phyloP scores from a whole-genome alignment of 1,140 invertebrate genomes.

The Mactra quadrangularis region DNA sequence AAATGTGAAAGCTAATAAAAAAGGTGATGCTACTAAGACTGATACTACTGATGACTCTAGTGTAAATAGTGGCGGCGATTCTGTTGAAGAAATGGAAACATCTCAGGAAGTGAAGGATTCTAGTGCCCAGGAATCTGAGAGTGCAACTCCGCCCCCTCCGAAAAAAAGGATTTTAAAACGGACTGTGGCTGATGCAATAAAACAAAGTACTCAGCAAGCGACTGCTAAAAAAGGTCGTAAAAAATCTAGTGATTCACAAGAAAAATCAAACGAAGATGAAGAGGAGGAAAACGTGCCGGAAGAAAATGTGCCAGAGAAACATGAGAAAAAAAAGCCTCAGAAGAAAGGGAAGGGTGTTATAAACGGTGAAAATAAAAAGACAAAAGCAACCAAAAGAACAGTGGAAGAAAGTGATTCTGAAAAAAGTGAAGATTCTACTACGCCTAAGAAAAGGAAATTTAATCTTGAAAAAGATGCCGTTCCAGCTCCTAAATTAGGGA shows the following conservation, averaged over 20 bases:
- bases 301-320: slow-evolving; percentile 19
- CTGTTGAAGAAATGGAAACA: slow-evolving; percentile 32
- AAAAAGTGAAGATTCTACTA: slow-evolving; percentile 33
- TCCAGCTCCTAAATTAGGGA: slow-evolving; percentile 42
- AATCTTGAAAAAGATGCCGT: slow-evolving; percentile 49
- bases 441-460: slow-evolving; percentile 51
- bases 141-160: slow-evolving; percentile 31
- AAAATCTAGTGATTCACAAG: slow-evolving; percentile 6
- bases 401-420: slow-evolving; percentile 34
- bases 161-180: slow-evolving; percentile 56
- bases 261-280: background rate
- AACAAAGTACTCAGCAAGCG: background rate
- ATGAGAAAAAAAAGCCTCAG: slow-evolving; percentile 43
- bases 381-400: slow-evolving; percentile 37
- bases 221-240: slow-evolving; percentile 15
- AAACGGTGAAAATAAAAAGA: slow-evolving; percentile 31
- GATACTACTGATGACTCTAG: background rate
- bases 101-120: slow-evolving; percentile 42
- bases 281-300: slow-evolving; percentile 33
- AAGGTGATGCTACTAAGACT: slow-evolving; percentile 10
- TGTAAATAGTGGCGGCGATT: slow-evolving; percentile 29
- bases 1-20: background rate
- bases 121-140: slow-evolving; percentile 43
- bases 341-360: slow-evolving; percentile 55
- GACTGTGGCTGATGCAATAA: slow-evolving; percentile 14